Conservation (phyloP, 2,797 vertebrate genomes). For the Syngnathus acus region DNA sequence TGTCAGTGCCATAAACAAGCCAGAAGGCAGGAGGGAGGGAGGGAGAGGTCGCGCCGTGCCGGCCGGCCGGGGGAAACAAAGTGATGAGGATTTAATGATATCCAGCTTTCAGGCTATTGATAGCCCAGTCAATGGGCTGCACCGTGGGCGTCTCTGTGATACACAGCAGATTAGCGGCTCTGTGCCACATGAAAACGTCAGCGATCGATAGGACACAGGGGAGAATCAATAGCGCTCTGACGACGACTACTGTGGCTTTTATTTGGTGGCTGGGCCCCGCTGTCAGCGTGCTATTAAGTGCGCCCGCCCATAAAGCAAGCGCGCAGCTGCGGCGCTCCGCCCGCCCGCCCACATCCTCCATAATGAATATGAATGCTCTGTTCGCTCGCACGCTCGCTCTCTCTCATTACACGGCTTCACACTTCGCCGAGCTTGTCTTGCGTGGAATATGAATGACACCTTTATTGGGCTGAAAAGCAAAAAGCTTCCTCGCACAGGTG, state of each 20-base stretch:
- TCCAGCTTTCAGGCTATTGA: constrained; percentile 74
- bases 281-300: constrained; percentile 56
- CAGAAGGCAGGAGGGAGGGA: constrained; percentile 49
- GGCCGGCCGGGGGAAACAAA: constrained; percentile 57
- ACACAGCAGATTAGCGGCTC: constrained; percentile 75
- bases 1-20: constrained; percentile 62
- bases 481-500: constrained; percentile 38
- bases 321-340: constrained; percentile 63
- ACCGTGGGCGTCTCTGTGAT: constrained; percentile 70
- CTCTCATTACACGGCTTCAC: constrained; percentile 83
- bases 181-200: constrained; percentile 76
- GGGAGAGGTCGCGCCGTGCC: constrained; percentile 54
- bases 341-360: constrained; percentile 63
- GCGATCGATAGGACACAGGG: constrained; percentile 78
- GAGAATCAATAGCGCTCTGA: constrained; percentile 74
- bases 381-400: constrained; percentile 43
- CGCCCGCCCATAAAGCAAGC: constrained; percentile 59
- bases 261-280: constrained; percentile 49
- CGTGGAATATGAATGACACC: constrained; percentile 86
- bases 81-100: constrained; percentile 79
- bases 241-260: constrained; percentile 44
- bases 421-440: constrained; percentile 79
- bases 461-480: constrained; percentile 72
- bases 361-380: constrained; percentile 89
- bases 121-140: constrained; percentile 73